Evolutionary conservation across 1,140 invertebrate genomes (phyloP), one percentile per base, ranked within the genome.

Genomic region (Colletes latitarsis): DNA sequence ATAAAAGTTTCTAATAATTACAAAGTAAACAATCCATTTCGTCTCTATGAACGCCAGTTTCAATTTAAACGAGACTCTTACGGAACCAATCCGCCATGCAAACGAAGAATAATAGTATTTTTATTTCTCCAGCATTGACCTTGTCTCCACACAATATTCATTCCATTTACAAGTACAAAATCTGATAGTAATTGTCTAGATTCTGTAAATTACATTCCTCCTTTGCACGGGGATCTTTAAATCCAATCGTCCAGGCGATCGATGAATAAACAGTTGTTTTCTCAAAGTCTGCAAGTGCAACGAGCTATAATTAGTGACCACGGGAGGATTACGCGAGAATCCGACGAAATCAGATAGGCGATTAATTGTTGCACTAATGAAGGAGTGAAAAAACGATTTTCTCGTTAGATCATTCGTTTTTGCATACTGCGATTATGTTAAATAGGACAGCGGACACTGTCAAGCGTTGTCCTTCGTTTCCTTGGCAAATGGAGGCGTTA

Each of bases 391-490:
- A 43, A 55, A 63, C 43, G 12, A 41, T 21, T 52, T 71, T 21
- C 21, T 71, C 52, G 43, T n/a, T 15, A 10, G 43, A 43, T 15
- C 39, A 49, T 62, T 49, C 15, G 21, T 70, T 70, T 70, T 70
- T 77, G 19, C 57, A 41, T 49, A 60, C 10, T 4, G 46, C 1
- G 12, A n/a, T 17, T 30, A 55, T 60, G n/a, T 53, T 53, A 77
- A 77, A 53, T 70, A 30, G 57, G 76, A 77, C 76, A 62, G 39
- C 71, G 66, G 70, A 71, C 14, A 53, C 14, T 21, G 58, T 53
- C 62, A 41, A 77, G 8, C 43, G 14, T 62, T 15, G 67, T 77
- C 76, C 76, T 77, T 71, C 76, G 49, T 17, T 77, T 77, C 49
- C 30, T 71, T 30, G 55, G 1, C 43, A 49, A 17, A 70, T 60